Conservation (phyloP, 1,140 invertebrate species). For the Drosophila repletoides region DNA sequence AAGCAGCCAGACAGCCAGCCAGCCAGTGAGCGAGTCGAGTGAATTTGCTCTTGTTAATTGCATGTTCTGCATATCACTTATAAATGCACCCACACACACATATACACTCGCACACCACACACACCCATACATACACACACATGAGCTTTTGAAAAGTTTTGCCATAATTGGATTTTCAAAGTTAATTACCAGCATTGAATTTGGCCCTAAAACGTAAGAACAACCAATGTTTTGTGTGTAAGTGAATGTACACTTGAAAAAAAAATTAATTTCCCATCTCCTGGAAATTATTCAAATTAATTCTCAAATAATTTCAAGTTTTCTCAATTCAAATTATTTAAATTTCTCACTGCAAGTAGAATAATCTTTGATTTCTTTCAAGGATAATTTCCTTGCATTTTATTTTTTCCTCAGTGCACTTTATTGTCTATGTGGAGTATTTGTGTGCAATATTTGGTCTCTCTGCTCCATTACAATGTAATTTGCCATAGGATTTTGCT, state of each 20-base stretch:
- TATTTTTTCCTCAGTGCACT: too few relatives aligned
- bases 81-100: conserved; percentile 64
- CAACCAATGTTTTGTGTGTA: too few relatives aligned
- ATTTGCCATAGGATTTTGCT: conserved; percentile 70
- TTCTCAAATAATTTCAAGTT: too few relatives aligned
- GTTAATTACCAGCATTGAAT: conserved; percentile 81
- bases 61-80: conserved; percentile 81
- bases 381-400: too few relatives aligned
- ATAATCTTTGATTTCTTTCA: too few relatives aligned
- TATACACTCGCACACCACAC: conserved; percentile 9
- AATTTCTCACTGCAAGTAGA: too few relatives aligned
- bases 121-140: conserved; percentile 24
- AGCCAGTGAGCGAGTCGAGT: conserved; percentile 31
- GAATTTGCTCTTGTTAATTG: conserved; percentile 81
- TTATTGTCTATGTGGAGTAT: too few relatives aligned
- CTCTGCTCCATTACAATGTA: conserved; percentile 60
- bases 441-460: background rate
- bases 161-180: conserved; percentile 81
- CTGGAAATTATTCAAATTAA: too few relatives aligned
- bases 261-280: too few relatives aligned
- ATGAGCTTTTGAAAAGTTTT: conserved; percentile 71
- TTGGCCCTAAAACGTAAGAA: conserved; percentile 72
- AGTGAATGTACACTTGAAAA: too few relatives aligned
- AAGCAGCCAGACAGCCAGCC: background rate
- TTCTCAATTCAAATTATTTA: too few relatives aligned